phyloP scores from a whole-genome alignment of 2,113 vertebrate species.

The Pardalotus punctatus region DNA sequence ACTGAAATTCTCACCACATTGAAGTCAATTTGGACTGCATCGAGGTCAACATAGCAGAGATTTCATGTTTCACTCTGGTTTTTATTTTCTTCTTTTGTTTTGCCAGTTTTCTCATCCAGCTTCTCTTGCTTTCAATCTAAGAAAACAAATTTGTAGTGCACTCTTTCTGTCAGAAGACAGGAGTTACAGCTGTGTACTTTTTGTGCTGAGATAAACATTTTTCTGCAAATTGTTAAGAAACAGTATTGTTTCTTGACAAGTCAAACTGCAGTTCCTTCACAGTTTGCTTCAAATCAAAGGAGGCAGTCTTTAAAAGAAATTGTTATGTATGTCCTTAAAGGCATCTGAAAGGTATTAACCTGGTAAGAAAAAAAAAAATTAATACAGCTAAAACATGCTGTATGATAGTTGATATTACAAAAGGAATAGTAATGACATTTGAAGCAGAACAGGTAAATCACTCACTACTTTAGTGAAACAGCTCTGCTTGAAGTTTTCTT shows the following conservation, averaged over 20 bases:
- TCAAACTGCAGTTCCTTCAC: background rate
- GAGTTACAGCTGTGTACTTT: background rate
- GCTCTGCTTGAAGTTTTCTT: background rate
- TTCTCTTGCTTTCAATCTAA: background rate
- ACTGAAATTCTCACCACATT: background rate
- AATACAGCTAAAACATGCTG: background rate
- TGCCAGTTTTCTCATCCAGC: background rate
- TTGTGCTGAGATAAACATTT: background rate
- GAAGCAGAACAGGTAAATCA: background rate
- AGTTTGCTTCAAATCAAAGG: background rate
- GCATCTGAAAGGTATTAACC: background rate
- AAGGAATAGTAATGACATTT: background rate
- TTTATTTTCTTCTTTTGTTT: background rate
- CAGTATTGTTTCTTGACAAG: background rate
- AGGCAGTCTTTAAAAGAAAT: background rate
- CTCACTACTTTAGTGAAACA: background rate
- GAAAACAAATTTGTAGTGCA: rapidly evolving
- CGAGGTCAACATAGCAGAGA: background rate
- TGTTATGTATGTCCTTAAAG: background rate
- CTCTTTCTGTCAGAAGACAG: background rate
- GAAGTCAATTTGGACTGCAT: background rate
- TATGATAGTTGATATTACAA: background rate
- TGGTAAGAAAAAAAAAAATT: background rate
- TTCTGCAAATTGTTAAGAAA: background rate
- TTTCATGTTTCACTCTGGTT: background rate